These are phyloP conservation scores for Sturmia bella DNA, from an alignment of 2,888 invertebrate species.

Conservation along the genomic window DNA sequence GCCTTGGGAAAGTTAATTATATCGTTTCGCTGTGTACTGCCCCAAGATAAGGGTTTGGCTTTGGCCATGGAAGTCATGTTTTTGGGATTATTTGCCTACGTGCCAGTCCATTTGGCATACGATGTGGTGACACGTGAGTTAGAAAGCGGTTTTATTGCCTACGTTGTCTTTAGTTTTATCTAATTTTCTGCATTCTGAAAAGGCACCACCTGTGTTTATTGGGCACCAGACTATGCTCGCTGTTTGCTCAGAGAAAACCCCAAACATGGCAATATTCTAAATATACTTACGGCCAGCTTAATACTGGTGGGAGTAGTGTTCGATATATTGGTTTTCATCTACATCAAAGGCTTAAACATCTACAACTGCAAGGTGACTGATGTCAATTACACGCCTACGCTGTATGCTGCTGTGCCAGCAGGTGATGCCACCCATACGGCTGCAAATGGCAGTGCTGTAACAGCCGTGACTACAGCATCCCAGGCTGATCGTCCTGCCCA, in stretches of 20 bases:
- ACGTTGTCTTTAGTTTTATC: neutral
- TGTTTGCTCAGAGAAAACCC: slow-evolving; percentile 83
- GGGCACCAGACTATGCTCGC: slow-evolving; percentile 80
- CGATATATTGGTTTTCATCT: slow-evolving; percentile 82
- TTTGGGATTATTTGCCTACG: slow-evolving; percentile 83
- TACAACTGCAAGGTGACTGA: slow-evolving; percentile 81
- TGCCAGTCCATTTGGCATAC: slow-evolving; percentile 86
- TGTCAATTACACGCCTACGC: slow-evolving; percentile 79
- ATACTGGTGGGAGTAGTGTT: slow-evolving; percentile 81
- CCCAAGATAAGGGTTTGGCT: slow-evolving; percentile 85
- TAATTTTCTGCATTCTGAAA: neutral
- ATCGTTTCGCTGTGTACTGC: slow-evolving; percentile 83
- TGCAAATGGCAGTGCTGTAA: slow-evolving; percentile 73
- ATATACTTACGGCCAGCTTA: slow-evolving; percentile 82
- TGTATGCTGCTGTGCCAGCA: slow-evolving; percentile 77
- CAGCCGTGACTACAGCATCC: slow-evolving; percentile 72
- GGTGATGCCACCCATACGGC: slow-evolving; percentile 70
- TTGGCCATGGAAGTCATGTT: slow-evolving; percentile 84
- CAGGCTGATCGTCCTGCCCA: slow-evolving; percentile 43
- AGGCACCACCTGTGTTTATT: slow-evolving; percentile 82
- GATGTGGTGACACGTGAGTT: slow-evolving; percentile 84
- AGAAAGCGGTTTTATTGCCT: neutral
- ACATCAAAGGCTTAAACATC: slow-evolving; percentile 79
- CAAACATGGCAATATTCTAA: slow-evolving; percentile 82
- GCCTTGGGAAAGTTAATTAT: slow-evolving; percentile 83